phyloP scores from a whole-genome alignment of 2,113 vertebrate species.

The Sterna hirundo region DNA sequence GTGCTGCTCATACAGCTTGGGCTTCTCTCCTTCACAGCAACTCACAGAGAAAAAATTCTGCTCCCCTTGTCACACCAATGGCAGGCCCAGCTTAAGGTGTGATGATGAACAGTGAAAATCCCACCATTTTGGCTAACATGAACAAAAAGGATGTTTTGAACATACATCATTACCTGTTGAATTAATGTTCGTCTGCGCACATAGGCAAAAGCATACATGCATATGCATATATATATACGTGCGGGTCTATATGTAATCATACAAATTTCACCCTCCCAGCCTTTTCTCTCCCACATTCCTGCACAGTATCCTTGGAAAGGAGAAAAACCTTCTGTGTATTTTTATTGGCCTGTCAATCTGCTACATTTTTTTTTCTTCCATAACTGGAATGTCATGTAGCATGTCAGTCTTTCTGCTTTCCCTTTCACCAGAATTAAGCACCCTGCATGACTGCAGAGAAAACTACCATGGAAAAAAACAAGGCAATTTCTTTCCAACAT shows the following conservation, averaged over 20 bases:
- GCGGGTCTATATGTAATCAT: background rate
- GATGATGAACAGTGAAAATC: background rate
- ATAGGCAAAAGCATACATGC: background rate
- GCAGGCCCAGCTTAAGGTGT: background rate
- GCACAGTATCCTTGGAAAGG: slow-evolving; percentile 2
- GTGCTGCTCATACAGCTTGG: background rate
- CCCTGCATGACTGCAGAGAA: background rate
- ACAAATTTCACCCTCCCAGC: background rate
- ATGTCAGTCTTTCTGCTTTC: slow-evolving; percentile 24
- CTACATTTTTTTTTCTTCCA: background rate
- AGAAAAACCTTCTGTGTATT: slow-evolving; percentile 43
- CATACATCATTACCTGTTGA: background rate
- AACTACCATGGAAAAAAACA: background rate
- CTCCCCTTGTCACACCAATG: background rate
- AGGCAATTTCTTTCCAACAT: background rate
- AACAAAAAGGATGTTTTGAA: background rate
- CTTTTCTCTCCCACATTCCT: background rate
- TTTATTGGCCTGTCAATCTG: slow-evolving; percentile 56
- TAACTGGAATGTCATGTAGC: slow-evolving; percentile 28
- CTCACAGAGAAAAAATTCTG: background rate
- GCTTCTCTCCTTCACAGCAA: background rate
- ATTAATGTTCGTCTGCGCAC: background rate
- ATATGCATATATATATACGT: too few species aligned
- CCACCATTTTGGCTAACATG: background rate
- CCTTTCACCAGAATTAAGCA: background rate